Conservation (phyloP, 2,113 vertebrate species). For the Paradisaea rubra region DNA sequence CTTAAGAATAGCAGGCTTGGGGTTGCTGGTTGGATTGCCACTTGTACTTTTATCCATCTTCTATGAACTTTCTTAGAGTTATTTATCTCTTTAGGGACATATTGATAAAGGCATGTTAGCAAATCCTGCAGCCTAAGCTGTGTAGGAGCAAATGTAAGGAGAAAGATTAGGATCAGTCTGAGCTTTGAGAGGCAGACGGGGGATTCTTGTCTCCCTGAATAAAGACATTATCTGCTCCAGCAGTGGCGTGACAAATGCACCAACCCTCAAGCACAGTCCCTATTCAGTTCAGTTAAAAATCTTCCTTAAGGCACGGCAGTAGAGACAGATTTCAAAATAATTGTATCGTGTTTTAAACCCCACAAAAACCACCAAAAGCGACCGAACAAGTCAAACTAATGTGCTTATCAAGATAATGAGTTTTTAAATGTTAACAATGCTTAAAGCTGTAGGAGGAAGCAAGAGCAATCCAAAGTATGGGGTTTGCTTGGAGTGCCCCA, state of each 20-base stretch:
- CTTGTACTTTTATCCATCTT: not conserved
- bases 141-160: not conserved
- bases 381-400: not conserved
- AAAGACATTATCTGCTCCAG: not conserved
- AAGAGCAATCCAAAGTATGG: not conserved
- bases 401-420: not conserved
- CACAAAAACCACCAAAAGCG: not conserved
- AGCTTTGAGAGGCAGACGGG: not conserved
- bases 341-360: not conserved
- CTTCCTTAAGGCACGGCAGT: not conserved
- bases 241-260: not conserved
- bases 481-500: not conserved
- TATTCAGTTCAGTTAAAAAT: not conserved
- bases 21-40: not conserved
- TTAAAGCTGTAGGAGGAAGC: not conserved
- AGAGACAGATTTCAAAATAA: not conserved
- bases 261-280: not conserved
- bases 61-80: not conserved
- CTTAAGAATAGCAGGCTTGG: not conserved
- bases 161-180: not conserved
- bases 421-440: not conserved
- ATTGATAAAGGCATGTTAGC: not conserved
- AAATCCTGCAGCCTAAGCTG: not conserved
- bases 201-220: not conserved
- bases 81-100: not conserved